Evolutionary conservation across 2,113 vertebrate species (phyloP).

Genomic region (Etheostoma spectabile): DNA sequence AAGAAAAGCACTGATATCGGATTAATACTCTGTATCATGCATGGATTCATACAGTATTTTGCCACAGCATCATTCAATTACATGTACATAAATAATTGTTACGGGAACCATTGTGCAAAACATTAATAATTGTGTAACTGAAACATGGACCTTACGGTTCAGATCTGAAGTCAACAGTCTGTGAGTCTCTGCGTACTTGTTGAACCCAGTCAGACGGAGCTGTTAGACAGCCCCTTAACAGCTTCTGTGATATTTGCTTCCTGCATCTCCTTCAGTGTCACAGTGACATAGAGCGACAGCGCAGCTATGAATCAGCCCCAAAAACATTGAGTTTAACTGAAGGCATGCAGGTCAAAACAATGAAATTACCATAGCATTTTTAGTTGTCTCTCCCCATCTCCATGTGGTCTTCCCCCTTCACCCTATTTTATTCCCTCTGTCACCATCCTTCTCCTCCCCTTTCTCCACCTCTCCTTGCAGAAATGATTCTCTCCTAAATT

Average conservation of each 20-base stretch:
- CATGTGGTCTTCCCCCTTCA: constrained; percentile 32
- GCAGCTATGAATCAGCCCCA: no score
- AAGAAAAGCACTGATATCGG: no score
- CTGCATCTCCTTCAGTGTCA: no score
- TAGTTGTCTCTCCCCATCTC: no score
- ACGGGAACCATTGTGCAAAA: not conserved
- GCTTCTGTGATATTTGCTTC: no score
- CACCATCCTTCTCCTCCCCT: not conserved
- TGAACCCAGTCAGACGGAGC: constrained; percentile 44
- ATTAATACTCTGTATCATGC: not conserved
- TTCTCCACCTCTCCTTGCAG: not conserved
- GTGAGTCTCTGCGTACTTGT: constrained; percentile 32
- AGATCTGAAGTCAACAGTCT: constrained; percentile 13
- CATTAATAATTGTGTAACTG: not conserved
- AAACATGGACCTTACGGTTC: not conserved
- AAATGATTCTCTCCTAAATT: constrained; percentile 37
- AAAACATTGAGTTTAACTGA: no score
- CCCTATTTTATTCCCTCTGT: constrained; percentile 5
- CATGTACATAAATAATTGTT: not conserved
- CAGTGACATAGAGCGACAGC: no score
- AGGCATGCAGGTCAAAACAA: no score
- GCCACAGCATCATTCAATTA: not conserved
- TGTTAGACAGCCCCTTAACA: no score
- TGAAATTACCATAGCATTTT: no score
- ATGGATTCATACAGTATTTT: not conserved